Conservation (phyloP, 2,113 vertebrate genomes). For the Hymenochirus boettgeri region DNA sequence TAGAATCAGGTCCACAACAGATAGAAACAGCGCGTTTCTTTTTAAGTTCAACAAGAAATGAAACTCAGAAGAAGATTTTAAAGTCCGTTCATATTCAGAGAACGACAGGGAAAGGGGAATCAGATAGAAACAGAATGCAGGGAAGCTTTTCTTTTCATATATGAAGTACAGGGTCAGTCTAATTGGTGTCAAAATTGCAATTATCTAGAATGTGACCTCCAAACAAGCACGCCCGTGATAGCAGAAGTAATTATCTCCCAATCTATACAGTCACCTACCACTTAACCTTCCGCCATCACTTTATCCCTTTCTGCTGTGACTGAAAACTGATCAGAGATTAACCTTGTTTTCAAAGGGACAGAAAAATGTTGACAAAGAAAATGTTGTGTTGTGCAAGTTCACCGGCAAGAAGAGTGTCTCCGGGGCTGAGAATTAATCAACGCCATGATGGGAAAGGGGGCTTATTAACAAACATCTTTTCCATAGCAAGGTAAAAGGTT, state of each 20-base stretch:
- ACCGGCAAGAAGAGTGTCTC: not conserved
- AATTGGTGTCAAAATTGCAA: slow-evolving; percentile 40
- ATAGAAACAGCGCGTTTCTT: too few relatives aligned
- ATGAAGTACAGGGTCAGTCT: slow-evolving; percentile 15
- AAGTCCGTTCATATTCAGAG: too few relatives aligned
- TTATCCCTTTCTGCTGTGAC: not conserved
- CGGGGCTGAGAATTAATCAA: too few relatives aligned
- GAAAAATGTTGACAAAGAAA: not conserved
- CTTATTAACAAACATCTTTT: too few relatives aligned
- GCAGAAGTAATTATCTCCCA: slow-evolving; percentile 14
- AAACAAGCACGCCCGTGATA: slow-evolving; percentile 1
- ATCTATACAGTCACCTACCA: not conserved
- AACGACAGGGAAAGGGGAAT: too few relatives aligned
- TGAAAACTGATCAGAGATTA: not conserved
- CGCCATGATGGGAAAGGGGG: too few relatives aligned
- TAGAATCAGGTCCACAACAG: too few relatives aligned
- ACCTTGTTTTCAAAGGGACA: not conserved
- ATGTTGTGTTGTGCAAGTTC: not conserved
- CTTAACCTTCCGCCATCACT: not conserved
- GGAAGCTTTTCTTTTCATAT: not conserved
- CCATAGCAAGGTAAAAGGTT: too few relatives aligned
- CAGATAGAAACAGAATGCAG: not conserved
- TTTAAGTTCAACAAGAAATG: too few relatives aligned
- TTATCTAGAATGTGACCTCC: slow-evolving; percentile 36
- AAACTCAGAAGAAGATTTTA: too few relatives aligned